Evolutionary conservation across 2,888 invertebrate genomes (phyloP).

Genomic region (Lobophora halterata): DNA sequence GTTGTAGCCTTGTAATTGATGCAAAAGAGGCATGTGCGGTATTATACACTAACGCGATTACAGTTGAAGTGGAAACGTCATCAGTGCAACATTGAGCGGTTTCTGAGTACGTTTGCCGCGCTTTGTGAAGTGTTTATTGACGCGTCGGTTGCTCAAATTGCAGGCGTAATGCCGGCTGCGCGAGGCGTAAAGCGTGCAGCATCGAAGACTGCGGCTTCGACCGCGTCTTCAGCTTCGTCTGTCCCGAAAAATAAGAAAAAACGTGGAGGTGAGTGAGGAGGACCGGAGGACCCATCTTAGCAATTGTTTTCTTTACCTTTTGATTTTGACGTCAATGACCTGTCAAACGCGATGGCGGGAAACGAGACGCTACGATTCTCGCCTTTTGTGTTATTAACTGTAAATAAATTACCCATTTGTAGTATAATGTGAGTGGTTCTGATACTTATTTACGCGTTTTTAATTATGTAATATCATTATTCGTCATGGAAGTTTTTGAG

Average conservation of each 20-base stretch:
- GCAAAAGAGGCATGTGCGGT: slow-evolving; percentile 58
- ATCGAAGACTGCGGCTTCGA: slow-evolving; percentile 61
- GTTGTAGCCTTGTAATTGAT: slow-evolving; percentile 69
- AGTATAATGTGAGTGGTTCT: slow-evolving; percentile 12
- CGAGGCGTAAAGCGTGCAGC: slow-evolving; percentile 76
- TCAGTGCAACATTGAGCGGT: slow-evolving; percentile 49
- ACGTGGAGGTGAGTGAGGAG: slow-evolving; percentile 75
- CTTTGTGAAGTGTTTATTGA: slow-evolving; percentile 63
- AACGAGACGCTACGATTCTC: slow-evolving; percentile 38
- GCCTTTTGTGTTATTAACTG: slow-evolving; percentile 36
- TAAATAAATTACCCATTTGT: slow-evolving; percentile 19
- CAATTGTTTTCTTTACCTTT: slow-evolving; percentile 71
- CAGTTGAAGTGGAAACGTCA: slow-evolving; percentile 65
- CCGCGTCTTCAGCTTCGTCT: slow-evolving; percentile 56
- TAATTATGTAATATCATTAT: slow-evolving; percentile 28
- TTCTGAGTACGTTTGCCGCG: slow-evolving; percentile 60
- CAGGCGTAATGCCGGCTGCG: slow-evolving; percentile 78
- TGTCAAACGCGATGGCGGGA: slow-evolving; percentile 79
- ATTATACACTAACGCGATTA: slow-evolving; percentile 65
- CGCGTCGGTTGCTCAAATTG: slow-evolving; percentile 70
- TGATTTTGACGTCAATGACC: slow-evolving; percentile 76
- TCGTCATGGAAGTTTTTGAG: slow-evolving; percentile 31
- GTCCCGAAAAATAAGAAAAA: slow-evolving; percentile 76
- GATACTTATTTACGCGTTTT: slow-evolving; percentile 25
- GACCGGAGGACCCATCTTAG: slow-evolving; percentile 37